These are phyloP conservation scores for Tiliacea citrago DNA, from an alignment of 2,888 invertebrate genomes.

Conservation along the genomic window DNA sequence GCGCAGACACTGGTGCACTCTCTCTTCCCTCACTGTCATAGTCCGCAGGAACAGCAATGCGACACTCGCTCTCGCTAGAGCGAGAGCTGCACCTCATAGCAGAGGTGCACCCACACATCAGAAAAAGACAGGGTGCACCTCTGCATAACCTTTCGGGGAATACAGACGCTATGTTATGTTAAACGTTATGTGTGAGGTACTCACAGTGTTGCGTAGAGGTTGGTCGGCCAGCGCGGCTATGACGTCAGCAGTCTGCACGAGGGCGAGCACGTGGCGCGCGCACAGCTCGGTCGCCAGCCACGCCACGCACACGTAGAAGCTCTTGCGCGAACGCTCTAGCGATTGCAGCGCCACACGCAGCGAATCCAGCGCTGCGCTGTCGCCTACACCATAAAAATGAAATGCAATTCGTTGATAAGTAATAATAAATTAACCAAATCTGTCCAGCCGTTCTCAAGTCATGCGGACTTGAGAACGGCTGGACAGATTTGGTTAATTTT, in stretches of 20 bases:
- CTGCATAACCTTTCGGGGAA: neutral
- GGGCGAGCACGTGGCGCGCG: slow-evolving; percentile 52
- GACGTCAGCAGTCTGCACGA: slow-evolving; percentile 67
- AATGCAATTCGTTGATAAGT: too few relatives aligned
- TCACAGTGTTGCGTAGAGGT: slow-evolving; percentile 31
- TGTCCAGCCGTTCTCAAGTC: too few relatives aligned
- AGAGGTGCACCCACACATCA: too few relatives aligned
- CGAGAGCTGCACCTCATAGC: too few relatives aligned
- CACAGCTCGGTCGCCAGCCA: slow-evolving; percentile 70
- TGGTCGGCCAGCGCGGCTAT: slow-evolving; percentile 56
- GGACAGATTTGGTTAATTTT: neutral
- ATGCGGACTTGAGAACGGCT: neutral
- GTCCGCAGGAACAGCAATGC: too few relatives aligned
- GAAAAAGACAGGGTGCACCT: too few relatives aligned
- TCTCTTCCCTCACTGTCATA: too few relatives aligned
- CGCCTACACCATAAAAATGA: slow-evolving; percentile 64
- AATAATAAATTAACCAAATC: too few relatives aligned
- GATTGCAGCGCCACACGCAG: slow-evolving; percentile 78
- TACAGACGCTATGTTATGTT: neutral
- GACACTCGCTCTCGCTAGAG: too few relatives aligned
- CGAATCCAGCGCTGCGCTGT: slow-evolving; percentile 68
- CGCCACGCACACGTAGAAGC: slow-evolving; percentile 75
- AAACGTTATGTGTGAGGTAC: slow-evolving; percentile 3
- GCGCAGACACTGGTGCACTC: too few relatives aligned
- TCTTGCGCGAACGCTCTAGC: slow-evolving; percentile 72